Evolutionary conservation across 2,888 invertebrate species (phyloP), one percentile per base, ranked within the genome.

Genomic region (Zygogramma bicolorata): DNA sequence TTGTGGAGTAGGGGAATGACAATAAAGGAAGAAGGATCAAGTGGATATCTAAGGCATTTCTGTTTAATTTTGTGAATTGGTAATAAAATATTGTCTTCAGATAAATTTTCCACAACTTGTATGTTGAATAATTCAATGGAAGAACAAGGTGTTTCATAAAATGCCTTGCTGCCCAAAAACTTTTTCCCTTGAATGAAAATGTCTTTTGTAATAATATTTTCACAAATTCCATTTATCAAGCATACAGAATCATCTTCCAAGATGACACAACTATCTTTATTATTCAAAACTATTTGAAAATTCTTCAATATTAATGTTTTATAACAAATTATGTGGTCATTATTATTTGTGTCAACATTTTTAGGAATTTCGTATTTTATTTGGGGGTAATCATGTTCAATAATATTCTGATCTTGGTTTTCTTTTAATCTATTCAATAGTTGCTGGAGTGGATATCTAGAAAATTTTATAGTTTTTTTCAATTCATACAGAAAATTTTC

Each of bases 401-500:
- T 63, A 15, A 63, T 46, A 63, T 63, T 63, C 22, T 63, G 63
- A 46, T 63, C 46, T 63, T 63, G 63, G 8, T 63, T 63, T 49
- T 46, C 63, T 63, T 42, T 46, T 29, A 46, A 63, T 63, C 63
- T 46, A 46, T 63, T 46, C 46, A 63, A 63, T 25, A 63, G n/a
- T n/a, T n/a, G n/a, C n/a, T n/a, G n/a, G n/a, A n/a, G n/a, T n/a
- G n/a, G n/a, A n/a, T n/a, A n/a, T 63, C 46, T 63, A 22, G 49
- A 46, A 46, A 63, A 63, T 49, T 63, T 42, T n/a, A 63, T 63
- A 46, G 63, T 63, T 25, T 63, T 63, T 29, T 63, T 63, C 29
- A 73, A 13, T 53, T 70, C 20, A 38, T 67, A 66, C 42, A 73
- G 34, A 38, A 49, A 71, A 59, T 74, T 76, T 65, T 76, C 75